Conservation (phyloP, 2,797 vertebrate species). For the Hypotaenidia philippensis region DNA sequence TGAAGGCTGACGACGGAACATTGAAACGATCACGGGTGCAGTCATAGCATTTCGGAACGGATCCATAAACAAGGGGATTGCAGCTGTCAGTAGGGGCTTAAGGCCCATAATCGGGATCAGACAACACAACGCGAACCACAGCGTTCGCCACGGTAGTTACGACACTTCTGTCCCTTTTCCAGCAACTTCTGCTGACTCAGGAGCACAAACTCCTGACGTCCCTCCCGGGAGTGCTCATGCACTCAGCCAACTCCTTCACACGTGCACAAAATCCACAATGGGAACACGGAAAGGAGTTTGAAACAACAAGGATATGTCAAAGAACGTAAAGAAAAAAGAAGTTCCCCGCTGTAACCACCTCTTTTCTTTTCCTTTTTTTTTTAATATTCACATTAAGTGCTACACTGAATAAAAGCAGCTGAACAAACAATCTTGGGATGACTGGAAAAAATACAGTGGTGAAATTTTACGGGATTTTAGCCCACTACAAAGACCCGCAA, state of each 20-base stretch:
- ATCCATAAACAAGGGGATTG: constrained; percentile 60
- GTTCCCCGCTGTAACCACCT: neutral
- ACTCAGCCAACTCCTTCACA: neutral
- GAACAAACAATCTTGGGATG: constrained; percentile 46
- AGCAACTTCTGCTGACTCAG: constrained; percentile 56
- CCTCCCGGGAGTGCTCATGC: neutral
- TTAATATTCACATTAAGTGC: constrained; percentile 4
- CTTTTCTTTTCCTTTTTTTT: neutral
- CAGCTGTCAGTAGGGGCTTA: constrained; percentile 45
- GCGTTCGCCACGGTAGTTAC: neutral
- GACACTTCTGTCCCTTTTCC: constrained; percentile 3
- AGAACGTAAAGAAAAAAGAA: neutral
- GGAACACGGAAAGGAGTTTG: neutral
- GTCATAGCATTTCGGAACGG: neutral
- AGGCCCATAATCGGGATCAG: constrained; percentile 16
- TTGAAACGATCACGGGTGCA: neutral
- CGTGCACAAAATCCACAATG: neutral
- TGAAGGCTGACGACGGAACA: neutral
- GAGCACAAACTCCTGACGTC: neutral
- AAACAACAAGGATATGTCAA: neutral
- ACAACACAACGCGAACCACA: fast-evolving
- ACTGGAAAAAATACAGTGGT: constrained; percentile 17
- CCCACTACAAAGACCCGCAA: constrained; percentile 21
- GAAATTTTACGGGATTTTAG: constrained; percentile 17
- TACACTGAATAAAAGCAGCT: constrained; percentile 51